Conservation (phyloP, 2,113 vertebrate genomes). For the Notarius lentiginosus region DNA sequence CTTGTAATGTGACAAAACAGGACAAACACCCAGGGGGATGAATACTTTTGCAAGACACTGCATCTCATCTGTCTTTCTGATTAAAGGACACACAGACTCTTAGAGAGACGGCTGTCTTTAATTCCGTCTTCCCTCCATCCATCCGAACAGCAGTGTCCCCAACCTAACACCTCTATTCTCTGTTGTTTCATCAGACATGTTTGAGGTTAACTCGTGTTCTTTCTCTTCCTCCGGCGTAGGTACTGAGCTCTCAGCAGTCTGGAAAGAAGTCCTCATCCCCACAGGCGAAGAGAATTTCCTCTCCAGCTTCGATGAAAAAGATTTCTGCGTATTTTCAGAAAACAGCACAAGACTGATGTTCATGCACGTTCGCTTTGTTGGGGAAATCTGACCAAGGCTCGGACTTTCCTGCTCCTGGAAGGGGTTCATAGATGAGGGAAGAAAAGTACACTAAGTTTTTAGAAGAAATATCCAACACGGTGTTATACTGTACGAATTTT, state of each 20-base stretch:
- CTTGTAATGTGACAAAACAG: too few species aligned
- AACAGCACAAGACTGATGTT: slow-evolving; percentile 69
- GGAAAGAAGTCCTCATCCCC: slow-evolving; percentile 33
- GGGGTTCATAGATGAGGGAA: background rate
- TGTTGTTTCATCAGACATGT: background rate
- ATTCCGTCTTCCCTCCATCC: background rate
- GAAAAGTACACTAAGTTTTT: slow-evolving; percentile 16
- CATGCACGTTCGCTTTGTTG: background rate
- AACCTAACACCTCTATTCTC: background rate
- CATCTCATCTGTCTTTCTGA: too few species aligned
- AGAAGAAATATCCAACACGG: background rate
- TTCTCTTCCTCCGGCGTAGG: slow-evolving; percentile 6
- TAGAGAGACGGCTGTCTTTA: background rate
- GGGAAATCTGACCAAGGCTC: background rate
- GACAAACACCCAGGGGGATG: too few species aligned
- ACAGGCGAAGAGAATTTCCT: slow-evolving; percentile 68
- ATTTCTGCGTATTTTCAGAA: slow-evolving; percentile 89
- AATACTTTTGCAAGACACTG: too few species aligned
- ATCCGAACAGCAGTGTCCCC: background rate
- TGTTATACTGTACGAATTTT: slow-evolving; percentile 8
- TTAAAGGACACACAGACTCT: background rate
- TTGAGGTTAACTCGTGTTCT: background rate
- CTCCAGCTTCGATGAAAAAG: slow-evolving; percentile 85
- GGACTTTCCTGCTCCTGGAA: background rate
- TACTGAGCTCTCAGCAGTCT: slow-evolving; percentile 19